phyloP scores from a whole-genome alignment of 2,888 invertebrate genomes.

The Boloria selene region DNA sequence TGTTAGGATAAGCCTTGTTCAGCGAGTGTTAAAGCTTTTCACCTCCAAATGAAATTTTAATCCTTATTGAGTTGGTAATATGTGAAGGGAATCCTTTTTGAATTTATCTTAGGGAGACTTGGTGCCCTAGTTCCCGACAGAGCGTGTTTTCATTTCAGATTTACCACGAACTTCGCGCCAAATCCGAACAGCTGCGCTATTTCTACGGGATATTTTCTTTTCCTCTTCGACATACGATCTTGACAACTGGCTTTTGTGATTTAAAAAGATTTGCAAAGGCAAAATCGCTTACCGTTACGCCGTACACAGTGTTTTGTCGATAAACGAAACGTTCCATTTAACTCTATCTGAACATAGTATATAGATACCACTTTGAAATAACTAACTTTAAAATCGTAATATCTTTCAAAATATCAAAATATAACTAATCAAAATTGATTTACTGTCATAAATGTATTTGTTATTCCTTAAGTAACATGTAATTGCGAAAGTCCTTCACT shows the following conservation, averaged over 20 bases:
- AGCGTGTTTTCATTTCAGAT: conserved; percentile 79
- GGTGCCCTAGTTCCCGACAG: conserved; percentile 68
- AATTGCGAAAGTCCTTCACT: no score
- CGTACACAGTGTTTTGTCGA: conserved; percentile 51
- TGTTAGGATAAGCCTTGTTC: conserved; percentile 68
- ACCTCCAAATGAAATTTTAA: conserved; percentile 71
- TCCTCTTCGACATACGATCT: conserved; percentile 74
- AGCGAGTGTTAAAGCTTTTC: conserved; percentile 64
- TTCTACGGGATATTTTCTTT: conserved; percentile 76
- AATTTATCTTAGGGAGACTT: conserved; percentile 68
- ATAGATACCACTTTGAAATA: no score
- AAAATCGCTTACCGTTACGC: conserved; percentile 71
- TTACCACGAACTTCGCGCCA: conserved; percentile 73
- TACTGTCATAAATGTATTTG: no score
- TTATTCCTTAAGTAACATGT: no score
- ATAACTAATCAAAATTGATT: no score
- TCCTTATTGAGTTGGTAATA: conserved; percentile 76
- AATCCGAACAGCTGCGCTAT: conserved; percentile 75
- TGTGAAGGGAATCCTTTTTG: conserved; percentile 68
- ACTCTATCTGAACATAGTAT: conserved; percentile 34
- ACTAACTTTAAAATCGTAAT: no score
- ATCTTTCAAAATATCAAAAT: no score
- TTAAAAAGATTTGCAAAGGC: conserved; percentile 76
- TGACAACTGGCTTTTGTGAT: conserved; percentile 79
- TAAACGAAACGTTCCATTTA: conserved; percentile 52